Base-by-base conservation (phyloP, 2,888 invertebrate genomes). In the Trichacis sp. region DNA sequence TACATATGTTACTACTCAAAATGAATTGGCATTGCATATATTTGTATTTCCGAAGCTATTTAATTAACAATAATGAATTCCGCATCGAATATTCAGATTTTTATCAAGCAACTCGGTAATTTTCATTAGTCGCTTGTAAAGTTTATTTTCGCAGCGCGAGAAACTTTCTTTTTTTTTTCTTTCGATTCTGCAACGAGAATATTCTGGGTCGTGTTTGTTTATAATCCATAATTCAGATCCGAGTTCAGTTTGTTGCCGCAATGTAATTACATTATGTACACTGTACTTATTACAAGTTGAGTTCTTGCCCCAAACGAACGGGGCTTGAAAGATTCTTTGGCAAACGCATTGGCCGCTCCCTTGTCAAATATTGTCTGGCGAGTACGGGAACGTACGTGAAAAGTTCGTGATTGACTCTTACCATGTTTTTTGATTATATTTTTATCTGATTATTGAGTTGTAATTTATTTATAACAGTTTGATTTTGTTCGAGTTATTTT, bases 1-100 rank as follows among this genome's bases (percentile, higher is more conserved):
- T 61, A 61, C 66, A 66, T 61, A 66, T 58, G 62, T 61, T 65
- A 45, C 57, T 65, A 52, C 54, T 56, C 60, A 2, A 33, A 6
- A 33, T n/a, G n/a, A 33, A 33, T 33, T 33, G 8, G 2, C n/a
- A 33, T 33, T 33, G 33, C 24, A 24, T 24, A 24, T 24, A 5
- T 24, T 24, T 8, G 24, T 24, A 8, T 24, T 24, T 8, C 4
- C 33, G 33, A n/a, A 11, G 33, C 33, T n/a, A 33, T 33, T 33
- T n/a, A 33, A 33, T 33, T 33, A 33, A 33, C n/a, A 33, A 33
- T 33, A 6, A n/a, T 33, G 33, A 33, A 33, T 33, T n/a, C 33
- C 33, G n/a, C 8, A n/a, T 33, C n/a, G 8, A n/a, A n/a, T 33
- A 33, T 33, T 33, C 33, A 33, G 9, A 33, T 33, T 33, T 33